A percentile compares a stretch with the other conserved stretches of the same genome.
Evolutionary conservation across 2,113 vertebrate genomes (phyloP).

Genomic region (Pelecanus crispus): DNA sequence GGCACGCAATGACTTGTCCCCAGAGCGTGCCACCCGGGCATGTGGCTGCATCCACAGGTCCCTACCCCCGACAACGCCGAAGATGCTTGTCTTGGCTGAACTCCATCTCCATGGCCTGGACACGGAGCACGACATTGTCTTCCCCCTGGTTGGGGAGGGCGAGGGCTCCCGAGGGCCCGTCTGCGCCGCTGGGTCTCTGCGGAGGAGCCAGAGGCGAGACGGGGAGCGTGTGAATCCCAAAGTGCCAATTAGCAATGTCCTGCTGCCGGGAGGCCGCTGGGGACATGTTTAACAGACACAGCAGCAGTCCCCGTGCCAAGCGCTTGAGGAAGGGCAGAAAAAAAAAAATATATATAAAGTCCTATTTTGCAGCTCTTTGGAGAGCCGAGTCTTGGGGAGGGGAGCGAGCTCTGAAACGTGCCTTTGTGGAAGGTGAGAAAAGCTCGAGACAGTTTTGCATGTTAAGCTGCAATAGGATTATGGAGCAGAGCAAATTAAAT

Average conservation of each 20-base stretch:
- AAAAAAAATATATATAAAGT: not conserved
- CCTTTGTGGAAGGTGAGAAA: slow-evolving; percentile 35
- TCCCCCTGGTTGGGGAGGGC: rapidly evolving
- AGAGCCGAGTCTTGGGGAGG: rapidly evolving
- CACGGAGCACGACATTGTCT: rapidly evolving
- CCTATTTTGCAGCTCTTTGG: not conserved
- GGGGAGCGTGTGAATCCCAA: not conserved
- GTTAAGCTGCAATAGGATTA: slow-evolving; percentile 38
- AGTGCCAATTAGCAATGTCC: not conserved
- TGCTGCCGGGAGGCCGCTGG: rapidly evolving
- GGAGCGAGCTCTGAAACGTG: not conserved
- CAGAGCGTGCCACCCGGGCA: rapidly evolving
- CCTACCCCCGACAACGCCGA: rapidly evolving
- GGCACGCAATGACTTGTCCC: rapidly evolving
- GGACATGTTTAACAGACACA: not conserved
- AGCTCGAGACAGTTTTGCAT: not conserved
- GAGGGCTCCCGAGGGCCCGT: rapidly evolving
- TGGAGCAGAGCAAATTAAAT: slow-evolving; percentile 48
- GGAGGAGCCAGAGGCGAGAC: not conserved
- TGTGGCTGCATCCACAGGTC: rapidly evolving
- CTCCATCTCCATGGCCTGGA: rapidly evolving
- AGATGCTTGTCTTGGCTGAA: rapidly evolving
- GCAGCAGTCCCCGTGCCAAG: not conserved
- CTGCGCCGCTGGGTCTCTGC: not conserved
- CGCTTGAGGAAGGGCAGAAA: rapidly evolving